These are phyloP conservation scores for Oceanites oceanicus DNA, from an alignment of 2,113 vertebrate species.

Conservation along the genomic window DNA sequence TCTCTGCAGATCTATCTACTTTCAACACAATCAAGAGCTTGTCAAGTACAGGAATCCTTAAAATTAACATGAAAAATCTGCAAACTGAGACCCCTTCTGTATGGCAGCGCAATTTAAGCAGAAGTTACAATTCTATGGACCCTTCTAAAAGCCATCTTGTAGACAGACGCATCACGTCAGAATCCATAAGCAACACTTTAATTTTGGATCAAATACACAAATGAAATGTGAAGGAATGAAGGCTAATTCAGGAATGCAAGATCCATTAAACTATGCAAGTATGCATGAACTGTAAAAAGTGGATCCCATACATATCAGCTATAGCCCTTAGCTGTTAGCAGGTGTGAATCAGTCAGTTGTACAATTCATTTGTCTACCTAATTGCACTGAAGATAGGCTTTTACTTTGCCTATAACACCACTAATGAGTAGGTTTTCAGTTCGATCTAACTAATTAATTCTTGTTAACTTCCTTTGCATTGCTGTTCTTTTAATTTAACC, in stretches of 20 bases:
- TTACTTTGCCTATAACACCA: conserved; percentile 88
- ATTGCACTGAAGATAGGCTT: conserved; percentile 89
- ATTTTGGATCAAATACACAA: conserved; percentile 68
- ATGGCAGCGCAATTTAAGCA: not conserved
- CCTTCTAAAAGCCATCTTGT: not conserved
- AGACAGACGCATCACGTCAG: not conserved
- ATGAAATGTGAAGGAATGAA: conserved; percentile 73
- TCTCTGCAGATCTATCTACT: not conserved
- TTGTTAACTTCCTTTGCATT: conserved; percentile 86
- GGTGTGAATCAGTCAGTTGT: conserved; percentile 87
- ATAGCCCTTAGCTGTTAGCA: conserved; percentile 84
- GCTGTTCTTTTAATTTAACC: conserved; percentile 86
- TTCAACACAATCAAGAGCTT: not conserved
- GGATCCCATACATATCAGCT: conserved; percentile 74
- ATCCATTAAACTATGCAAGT: conserved; percentile 86
- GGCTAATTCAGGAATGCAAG: conserved; percentile 75
- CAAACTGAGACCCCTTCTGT: not conserved
- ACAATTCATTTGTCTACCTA: conserved; percentile 92
- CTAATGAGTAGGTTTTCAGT: conserved; percentile 88
- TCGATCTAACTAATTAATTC: conserved; percentile 91
- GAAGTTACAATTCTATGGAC: not conserved
- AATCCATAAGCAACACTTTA: conserved; percentile 35
- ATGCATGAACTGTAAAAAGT: conserved; percentile 87
- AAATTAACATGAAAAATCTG: not conserved
- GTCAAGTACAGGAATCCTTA: not conserved